Conservation (phyloP, 2,797 vertebrate genomes). For the Syngnathus acus region DNA sequence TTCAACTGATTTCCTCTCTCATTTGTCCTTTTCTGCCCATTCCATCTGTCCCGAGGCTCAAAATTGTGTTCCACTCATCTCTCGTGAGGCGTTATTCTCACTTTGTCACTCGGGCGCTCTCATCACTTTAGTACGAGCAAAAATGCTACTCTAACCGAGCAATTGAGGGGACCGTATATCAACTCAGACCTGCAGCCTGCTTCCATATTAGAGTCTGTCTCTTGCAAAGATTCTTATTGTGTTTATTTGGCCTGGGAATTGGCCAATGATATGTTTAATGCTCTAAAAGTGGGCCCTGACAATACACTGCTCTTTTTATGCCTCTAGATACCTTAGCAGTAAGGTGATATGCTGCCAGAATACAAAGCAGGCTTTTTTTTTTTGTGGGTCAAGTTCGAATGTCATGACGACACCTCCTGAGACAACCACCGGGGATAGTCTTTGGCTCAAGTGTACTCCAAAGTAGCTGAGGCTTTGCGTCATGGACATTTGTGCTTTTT, state of each 20-base stretch:
- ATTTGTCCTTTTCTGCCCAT: conserved; percentile 34
- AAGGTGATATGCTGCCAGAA: conserved; percentile 3
- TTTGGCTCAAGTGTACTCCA: neutral
- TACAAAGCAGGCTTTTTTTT: conserved; percentile 1
- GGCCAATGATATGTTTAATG: conserved; percentile 4
- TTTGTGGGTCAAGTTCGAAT: neutral
- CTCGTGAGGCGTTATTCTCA: conserved; percentile 27
- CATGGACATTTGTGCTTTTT: neutral
- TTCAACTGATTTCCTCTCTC: conserved; percentile 42
- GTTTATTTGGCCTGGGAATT: conserved; percentile 6
- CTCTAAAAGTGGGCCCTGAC: neutral
- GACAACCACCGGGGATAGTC: neutral
- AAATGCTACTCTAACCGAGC: neutral
- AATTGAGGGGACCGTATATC: conserved; percentile 1
- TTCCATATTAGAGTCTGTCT: neutral
- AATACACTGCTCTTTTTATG: neutral
- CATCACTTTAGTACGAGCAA: neutral
- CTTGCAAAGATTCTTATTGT: neutral
- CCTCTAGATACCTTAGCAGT: neutral
- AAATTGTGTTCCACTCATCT: conserved; percentile 30
- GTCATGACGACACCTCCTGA: neutral
- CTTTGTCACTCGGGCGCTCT: conserved; percentile 12
- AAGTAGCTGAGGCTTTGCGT: neutral
- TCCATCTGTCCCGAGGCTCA: conserved; percentile 34
- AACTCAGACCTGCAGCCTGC: conserved; percentile 1